Percentiles rank a stretch among this genome's conserved stretches.
These are phyloP conservation scores for Drosophila repletoides DNA, from an alignment of 1,140 invertebrate genomes.

Conservation along the genomic window DNA sequence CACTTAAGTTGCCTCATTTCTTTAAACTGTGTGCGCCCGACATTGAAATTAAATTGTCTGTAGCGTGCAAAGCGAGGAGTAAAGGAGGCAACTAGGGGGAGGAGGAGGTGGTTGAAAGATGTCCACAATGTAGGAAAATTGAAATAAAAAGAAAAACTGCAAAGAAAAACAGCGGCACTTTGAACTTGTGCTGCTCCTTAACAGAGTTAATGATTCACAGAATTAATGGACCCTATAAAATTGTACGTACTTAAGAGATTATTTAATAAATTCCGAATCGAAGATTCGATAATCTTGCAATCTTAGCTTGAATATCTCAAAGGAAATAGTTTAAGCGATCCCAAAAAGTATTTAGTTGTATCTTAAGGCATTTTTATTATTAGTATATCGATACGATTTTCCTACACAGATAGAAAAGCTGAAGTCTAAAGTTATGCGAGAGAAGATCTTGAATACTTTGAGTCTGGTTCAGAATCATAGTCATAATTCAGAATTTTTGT, in stretches of 20 bases:
- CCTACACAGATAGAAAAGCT: too few relatives aligned
- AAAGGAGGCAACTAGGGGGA: neutral
- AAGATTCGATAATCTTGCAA: too few relatives aligned
- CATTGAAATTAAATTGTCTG: conserved; percentile 49
- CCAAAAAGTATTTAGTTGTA: too few relatives aligned
- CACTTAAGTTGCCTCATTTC: conserved; percentile 36
- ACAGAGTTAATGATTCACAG: conserved; percentile 19
- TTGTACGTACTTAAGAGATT: neutral
- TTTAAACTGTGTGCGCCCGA: conserved; percentile 25
- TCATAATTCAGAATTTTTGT: too few relatives aligned
- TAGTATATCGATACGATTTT: too few relatives aligned
- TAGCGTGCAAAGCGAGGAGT: neutral
- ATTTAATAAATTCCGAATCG: conserved; percentile 3
- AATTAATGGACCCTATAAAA: conserved; percentile 11
- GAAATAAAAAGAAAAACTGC: conserved; percentile 1
- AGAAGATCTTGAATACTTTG: too few relatives aligned
- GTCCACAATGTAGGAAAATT: too few relatives aligned
- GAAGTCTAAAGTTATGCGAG: too few relatives aligned
- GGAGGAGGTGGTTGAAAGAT: neutral
- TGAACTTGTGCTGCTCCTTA: conserved; percentile 14
- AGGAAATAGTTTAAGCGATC: too few relatives aligned
- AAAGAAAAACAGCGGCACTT: conserved; percentile 13
- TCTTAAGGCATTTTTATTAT: too few relatives aligned
- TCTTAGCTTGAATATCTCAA: too few relatives aligned
- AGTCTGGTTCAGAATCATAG: too few relatives aligned